These are phyloP conservation scores for Spea bombifrons DNA, from an alignment of 2,113 vertebrate genomes.

Conservation along the genomic window DNA sequence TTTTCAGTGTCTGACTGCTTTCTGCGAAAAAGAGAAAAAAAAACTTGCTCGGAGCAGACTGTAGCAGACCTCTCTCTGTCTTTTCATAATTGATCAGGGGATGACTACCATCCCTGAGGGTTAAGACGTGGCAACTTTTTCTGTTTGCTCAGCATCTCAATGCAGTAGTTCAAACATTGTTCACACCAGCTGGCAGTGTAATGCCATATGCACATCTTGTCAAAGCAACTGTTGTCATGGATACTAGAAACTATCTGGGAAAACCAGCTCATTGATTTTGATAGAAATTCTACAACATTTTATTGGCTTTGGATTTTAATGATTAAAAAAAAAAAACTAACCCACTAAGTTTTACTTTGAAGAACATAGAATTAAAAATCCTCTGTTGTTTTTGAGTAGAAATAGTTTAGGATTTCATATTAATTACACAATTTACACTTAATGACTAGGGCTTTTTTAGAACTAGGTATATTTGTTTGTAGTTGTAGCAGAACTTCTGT, in stretches of 20 bases:
- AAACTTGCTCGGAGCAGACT: conserved; percentile 88
- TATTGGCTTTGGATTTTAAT: conserved; percentile 67
- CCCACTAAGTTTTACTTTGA: neutral
- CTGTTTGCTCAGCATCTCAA: conserved; percentile 99
- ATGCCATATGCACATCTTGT: conserved; percentile 98
- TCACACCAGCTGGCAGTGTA: conserved; percentile 98
- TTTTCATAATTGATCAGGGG: conserved; percentile 99
- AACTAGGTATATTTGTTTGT: too few species aligned
- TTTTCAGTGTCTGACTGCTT: conserved; percentile 88
- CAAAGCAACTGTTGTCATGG: conserved; percentile 99
- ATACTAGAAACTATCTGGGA: conserved; percentile 93
- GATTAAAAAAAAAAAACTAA: conserved; percentile 51
- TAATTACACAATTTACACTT: too few species aligned
- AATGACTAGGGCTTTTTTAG: too few species aligned
- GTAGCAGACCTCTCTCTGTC: conserved; percentile 85
- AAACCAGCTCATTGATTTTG: conserved; percentile 83
- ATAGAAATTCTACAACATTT: conserved; percentile 81
- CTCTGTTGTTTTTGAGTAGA: too few species aligned
- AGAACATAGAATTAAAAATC: too few species aligned
- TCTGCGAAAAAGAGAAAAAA: conserved; percentile 72
- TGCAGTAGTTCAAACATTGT: conserved; percentile 99
- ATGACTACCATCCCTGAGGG: conserved; percentile 91
- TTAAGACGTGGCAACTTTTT: conserved; percentile 97
- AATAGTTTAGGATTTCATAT: too few species aligned
- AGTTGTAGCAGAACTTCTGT: too few species aligned